Conservation (phyloP, 2,797 vertebrate species). For the Anguilla megastoma region DNA sequence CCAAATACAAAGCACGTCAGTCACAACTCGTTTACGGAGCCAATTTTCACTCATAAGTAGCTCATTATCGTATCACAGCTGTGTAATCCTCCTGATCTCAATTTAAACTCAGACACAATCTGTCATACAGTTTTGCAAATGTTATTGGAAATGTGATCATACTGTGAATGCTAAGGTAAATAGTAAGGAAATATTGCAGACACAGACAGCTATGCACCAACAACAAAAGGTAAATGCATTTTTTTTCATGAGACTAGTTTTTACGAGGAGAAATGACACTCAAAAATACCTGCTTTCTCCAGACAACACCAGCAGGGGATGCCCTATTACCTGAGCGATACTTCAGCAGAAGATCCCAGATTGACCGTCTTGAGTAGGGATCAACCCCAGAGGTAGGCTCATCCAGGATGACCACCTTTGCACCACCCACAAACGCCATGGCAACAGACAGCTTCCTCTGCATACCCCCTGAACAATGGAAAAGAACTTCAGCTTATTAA, state of each 20-base stretch:
- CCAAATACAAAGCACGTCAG: neutral
- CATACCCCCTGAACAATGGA: conserved; percentile 82
- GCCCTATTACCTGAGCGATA: conserved; percentile 79
- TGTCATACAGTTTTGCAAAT: neutral
- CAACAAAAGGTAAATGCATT: neutral
- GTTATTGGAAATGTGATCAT: neutral
- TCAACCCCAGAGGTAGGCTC: conserved; percentile 98
- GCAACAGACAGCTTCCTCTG: conserved; percentile 95
- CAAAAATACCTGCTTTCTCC: neutral
- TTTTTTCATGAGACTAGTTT: neutral
- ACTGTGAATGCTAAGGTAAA: neutral
- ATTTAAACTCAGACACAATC: neutral
- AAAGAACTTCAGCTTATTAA: neutral
- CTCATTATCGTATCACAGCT: neutral
- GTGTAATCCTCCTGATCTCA: neutral
- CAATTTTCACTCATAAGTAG: neutral
- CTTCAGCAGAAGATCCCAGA: conserved; percentile 96
- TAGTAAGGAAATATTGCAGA: neutral
- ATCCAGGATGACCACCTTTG: conserved; percentile 91
- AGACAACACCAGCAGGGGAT: neutral
- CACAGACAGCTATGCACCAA: neutral
- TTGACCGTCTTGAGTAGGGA: conserved; percentile 93
- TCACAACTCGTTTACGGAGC: neutral
- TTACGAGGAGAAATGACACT: neutral
- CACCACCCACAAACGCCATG: conserved; percentile 92